Evolutionary conservation across 2,888 invertebrate species (phyloP).

Genomic region (Dusona sp.): DNA sequence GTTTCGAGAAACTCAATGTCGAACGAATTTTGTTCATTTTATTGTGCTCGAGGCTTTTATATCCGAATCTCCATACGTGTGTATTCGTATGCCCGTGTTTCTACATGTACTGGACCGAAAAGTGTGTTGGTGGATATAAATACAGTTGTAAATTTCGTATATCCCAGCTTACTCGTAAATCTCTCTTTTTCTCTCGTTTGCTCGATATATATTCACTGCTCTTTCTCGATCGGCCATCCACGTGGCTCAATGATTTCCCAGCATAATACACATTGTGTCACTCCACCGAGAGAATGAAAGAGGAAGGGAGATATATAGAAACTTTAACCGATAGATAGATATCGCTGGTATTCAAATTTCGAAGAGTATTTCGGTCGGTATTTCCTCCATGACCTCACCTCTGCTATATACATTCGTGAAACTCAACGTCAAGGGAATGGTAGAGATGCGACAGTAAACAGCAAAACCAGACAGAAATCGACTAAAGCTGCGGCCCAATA

Average conservation of each 20-base stretch:
- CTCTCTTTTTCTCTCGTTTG: slow-evolving; percentile 9
- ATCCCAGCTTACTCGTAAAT: slow-evolving; percentile 36
- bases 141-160: slow-evolving; percentile 28
- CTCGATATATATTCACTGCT: neutral
- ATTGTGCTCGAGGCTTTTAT: slow-evolving; percentile 41
- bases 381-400: slow-evolving; percentile 35
- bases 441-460: neutral
- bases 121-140: neutral
- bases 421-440: slow-evolving; percentile 26
- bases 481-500: neutral
- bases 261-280: slow-evolving; percentile 27
- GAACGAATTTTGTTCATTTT: slow-evolving; percentile 13
- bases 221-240: slow-evolving; percentile 33
- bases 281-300: neutral
- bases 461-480: slow-evolving; percentile 20
- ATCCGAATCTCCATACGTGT: slow-evolving; percentile 8
- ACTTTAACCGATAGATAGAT: slow-evolving; percentile 50
- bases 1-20: slow-evolving; percentile 21
- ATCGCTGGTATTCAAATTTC: slow-evolving; percentile 52
- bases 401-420: slow-evolving; percentile 11
- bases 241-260: slow-evolving; percentile 30
- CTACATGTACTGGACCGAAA: neutral
- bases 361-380: slow-evolving; percentile 26
- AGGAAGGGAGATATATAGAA: slow-evolving; percentile 1
- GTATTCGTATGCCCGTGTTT: neutral